Base-by-base conservation (phyloP, 2,113 vertebrate species). In the Diadophis punctatus region DNA sequence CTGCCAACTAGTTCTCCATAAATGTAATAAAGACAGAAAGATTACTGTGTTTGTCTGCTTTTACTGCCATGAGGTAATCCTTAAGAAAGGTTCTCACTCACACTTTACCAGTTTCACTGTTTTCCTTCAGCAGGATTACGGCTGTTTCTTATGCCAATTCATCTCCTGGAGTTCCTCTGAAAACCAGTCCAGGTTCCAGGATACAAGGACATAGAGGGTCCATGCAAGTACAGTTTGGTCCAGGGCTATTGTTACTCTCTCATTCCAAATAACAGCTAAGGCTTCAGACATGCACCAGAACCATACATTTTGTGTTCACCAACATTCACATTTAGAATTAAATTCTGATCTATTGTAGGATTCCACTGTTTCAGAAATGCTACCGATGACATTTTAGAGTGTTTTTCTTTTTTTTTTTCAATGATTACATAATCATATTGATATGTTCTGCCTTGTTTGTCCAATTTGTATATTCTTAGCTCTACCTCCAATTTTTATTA, bases 401-500 rank as follows among this genome's bases (percentile, higher is more conserved):
- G 22, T 12, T 63, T 92, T 92, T 18, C 51, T n/a, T 53, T 53
- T n/a, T 53, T n/a, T 53, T 86, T 86, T 20, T 55, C 48, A 25
- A 34, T 52, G 23, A 43, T 68, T 53, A 89, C 22, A 22, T 46
- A n/a, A 34, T 55, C 85, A 90, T 16, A 89, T 8, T 58, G 43
- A 25, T 12, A 48, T 84, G 39, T 92, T 55, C 68, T 92, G 68
- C 11, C 4, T 89, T 94, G 89, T 93, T 95, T 95, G 94, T 80
- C 68, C 20, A 94, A 93, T 93, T 93, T 87, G 60, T 88, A 23
- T 92, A 95, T 96, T 95, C 94, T 93, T 94, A 88, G 85, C 89
- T 95, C 48, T n/a, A 94, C 93, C 92, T 96, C 92, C 90, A 95
- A 87, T 94, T 96, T 0, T n/a, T 53, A 95, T 96, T 93, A 95